A percentile compares a stretch with the other conserved stretches of the same genome.
Evolutionary conservation across 2,113 vertebrate genomes (phyloP).

Genomic region (Burhinus oedicnemus): DNA sequence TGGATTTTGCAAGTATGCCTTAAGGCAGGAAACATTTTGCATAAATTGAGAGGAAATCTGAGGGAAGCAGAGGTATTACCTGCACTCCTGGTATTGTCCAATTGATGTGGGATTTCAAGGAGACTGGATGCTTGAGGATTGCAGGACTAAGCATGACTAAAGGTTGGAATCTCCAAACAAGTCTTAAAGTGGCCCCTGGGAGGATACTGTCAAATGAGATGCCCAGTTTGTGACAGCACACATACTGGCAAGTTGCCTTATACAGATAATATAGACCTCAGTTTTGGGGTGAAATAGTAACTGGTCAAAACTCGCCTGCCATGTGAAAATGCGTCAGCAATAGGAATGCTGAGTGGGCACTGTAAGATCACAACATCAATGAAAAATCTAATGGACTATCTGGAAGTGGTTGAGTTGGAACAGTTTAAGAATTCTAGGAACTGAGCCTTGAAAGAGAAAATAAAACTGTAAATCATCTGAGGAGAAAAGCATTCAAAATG

Average conservation of each 20-base stretch:
- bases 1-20: background rate
- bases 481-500: background rate
- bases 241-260: background rate
- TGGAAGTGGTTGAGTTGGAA: background rate
- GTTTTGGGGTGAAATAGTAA: background rate
- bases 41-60: accelerated
- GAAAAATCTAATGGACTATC: background rate
- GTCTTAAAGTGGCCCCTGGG: background rate
- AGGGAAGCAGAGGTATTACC: background rate
- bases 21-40: background rate
- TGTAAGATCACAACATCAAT: background rate
- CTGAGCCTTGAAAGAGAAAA: background rate
- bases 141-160: background rate
- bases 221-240: background rate
- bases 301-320: background rate
- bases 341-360: background rate
- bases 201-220: background rate
- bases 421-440: constrained; percentile 21
- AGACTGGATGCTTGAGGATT: background rate
- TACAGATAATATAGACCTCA: background rate
- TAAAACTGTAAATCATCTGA: background rate
- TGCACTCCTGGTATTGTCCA: background rate
- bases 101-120: background rate
- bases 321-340: background rate
- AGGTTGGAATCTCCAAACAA: background rate